phyloP scores from a whole-genome alignment of 1,140 invertebrate genomes.

The Dendrolimus kikuchii region DNA sequence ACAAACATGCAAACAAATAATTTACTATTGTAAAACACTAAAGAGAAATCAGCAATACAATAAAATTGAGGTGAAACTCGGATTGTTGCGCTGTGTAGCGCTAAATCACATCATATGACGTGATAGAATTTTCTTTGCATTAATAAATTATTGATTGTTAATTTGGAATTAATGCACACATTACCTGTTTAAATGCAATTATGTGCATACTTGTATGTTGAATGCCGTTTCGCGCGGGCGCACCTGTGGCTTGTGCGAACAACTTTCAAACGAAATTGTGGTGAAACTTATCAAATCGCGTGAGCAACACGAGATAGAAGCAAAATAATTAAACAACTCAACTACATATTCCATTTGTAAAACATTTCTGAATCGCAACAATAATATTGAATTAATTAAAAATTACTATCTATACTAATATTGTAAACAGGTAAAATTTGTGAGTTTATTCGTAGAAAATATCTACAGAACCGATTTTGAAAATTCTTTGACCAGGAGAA shows the following conservation, averaged over 20 bases:
- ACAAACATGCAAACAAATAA: constrained; percentile 17
- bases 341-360: too few relatives aligned
- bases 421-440: too few relatives aligned
- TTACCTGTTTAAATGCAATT: constrained; percentile 58
- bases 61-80: constrained; percentile 18
- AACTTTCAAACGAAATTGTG: constrained; percentile 60
- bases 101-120: constrained; percentile 19
- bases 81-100: constrained; percentile 12
- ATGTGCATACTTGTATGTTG: constrained; percentile 46
- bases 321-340: too few relatives aligned
- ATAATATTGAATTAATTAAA: too few relatives aligned
- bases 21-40: constrained; percentile 19
- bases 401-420: too few relatives aligned
- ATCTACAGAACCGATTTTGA: too few relatives aligned
- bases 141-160: constrained; percentile 36
- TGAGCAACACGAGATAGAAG: constrained; percentile 23
- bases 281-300: constrained; percentile 58
- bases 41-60: constrained; percentile 8
- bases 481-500: too few relatives aligned
- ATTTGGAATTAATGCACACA: constrained; percentile 47
- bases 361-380: too few relatives aligned
- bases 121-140: constrained; percentile 33
- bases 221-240: constrained; percentile 57
- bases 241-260: constrained; percentile 16
- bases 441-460: too few relatives aligned